phyloP scores from a whole-genome alignment of 2,113 vertebrate genomes.

The Anolis sagrei region DNA sequence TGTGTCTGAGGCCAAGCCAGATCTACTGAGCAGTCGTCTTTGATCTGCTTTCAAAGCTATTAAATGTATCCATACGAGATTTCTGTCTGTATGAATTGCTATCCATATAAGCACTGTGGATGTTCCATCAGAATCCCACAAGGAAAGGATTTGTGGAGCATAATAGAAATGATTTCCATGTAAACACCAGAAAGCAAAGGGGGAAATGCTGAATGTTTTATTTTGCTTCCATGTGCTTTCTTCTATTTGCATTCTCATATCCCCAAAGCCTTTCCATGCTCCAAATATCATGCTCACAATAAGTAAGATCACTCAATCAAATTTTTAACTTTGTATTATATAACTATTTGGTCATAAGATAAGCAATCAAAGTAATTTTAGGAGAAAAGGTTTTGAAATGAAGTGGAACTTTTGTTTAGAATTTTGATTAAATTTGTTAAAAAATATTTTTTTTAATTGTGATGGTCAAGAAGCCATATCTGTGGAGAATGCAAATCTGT shows the following conservation, averaged over 20 bases:
- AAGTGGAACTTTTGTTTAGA: background rate
- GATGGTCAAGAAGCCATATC: background rate
- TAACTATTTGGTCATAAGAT: background rate
- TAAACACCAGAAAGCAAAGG: background rate
- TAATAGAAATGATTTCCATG: background rate
- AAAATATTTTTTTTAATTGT: background rate
- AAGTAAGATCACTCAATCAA: background rate
- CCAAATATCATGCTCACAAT: background rate
- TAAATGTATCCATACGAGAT: background rate
- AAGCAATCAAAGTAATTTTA: background rate
- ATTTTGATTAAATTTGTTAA: background rate
- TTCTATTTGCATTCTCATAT: slow-evolving; percentile 6
- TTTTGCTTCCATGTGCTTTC: slow-evolving; percentile 1
- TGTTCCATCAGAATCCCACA: background rate
- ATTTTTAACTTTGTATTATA: background rate
- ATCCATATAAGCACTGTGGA: background rate
- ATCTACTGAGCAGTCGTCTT: background rate
- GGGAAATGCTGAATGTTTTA: background rate
- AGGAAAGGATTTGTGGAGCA: background rate
- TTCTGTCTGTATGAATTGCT: background rate
- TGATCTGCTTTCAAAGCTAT: slow-evolving; percentile 11
- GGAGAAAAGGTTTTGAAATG: background rate
- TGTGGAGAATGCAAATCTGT: background rate
- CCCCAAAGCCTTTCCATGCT: background rate
- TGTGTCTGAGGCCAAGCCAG: slow-evolving; percentile 14